phyloP scores from a whole-genome alignment of 2,797 vertebrate species.

The Vultur gryphus region DNA sequence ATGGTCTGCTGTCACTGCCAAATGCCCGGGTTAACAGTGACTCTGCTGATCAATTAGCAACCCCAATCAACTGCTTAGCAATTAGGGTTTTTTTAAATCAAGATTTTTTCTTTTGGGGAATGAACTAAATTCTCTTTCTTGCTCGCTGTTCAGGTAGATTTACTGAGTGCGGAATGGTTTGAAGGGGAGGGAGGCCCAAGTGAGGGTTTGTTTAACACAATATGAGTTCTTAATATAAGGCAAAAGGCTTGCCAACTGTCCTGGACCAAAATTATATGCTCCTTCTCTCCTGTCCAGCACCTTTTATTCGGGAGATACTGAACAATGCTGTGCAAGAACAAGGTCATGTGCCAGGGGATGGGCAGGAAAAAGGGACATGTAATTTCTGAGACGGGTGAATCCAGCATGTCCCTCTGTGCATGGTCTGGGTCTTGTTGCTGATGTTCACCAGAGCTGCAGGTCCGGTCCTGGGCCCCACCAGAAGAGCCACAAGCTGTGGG shows the following conservation, averaged over 20 bases:
- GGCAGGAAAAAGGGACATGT: neutral
- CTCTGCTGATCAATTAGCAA: neutral
- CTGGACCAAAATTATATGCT: neutral
- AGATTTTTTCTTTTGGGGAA: neutral
- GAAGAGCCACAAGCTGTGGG: neutral
- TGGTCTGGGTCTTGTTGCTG: neutral
- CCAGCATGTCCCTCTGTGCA: neutral
- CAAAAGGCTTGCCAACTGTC: neutral
- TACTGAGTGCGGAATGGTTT: neutral
- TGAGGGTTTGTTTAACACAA: neutral
- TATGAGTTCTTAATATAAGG: neutral
- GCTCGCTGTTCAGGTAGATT: neutral
- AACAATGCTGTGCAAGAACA: neutral
- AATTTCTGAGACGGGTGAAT: neutral
- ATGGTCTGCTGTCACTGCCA: neutral
- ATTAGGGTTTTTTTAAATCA: neutral
- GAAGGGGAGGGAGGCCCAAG: neutral
- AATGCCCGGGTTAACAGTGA: accelerated
- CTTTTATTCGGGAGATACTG: neutral
- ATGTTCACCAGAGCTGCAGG: neutral
- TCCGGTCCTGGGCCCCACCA: neutral
- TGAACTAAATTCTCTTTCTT: neutral
- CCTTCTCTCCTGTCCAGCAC: neutral
- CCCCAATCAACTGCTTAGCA: neutral
- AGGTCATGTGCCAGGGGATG: neutral